Conservation (phyloP, 1,140 invertebrate genomes). For the Scylla paramamosain region DNA sequence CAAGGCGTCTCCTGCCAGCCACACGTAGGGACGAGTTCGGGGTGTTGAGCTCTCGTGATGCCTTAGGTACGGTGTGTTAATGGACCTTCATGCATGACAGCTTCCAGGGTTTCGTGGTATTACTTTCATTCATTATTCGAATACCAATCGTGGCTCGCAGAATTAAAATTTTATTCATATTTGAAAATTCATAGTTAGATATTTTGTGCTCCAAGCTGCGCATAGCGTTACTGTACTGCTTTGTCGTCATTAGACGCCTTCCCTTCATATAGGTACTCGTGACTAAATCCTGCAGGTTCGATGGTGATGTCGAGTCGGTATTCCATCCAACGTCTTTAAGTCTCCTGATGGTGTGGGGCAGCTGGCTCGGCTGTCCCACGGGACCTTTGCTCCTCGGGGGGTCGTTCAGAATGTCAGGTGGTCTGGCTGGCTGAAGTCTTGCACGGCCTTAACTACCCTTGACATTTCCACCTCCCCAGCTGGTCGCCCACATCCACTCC, state of each 20-base stretch:
- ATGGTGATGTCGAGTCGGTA: background rate
- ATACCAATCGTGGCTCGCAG: no score
- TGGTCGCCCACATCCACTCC: background rate
- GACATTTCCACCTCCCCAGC: constrained; percentile 18
- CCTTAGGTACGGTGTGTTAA: background rate
- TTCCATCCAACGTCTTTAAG: background rate
- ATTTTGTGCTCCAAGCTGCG: no score
- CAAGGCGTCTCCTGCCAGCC: no score
- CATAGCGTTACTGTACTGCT: no score
- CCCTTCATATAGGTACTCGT: no score
- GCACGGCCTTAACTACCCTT: background rate
- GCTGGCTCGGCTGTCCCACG: background rate
- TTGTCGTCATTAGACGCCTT: no score
- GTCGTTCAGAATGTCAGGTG: background rate
- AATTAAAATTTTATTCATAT: no score
- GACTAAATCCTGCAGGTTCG: no score
- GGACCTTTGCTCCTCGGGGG: background rate
- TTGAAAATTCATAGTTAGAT: no score
- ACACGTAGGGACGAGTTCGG: background rate
- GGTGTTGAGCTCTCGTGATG: background rate
- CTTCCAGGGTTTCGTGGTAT: background rate
- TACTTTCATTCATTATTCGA: background rate
- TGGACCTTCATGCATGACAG: background rate
- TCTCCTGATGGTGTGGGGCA: background rate
- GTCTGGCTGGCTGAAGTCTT: background rate